Base-by-base conservation (phyloP, 1,140 invertebrate genomes). In the Pinna nobilis region DNA sequence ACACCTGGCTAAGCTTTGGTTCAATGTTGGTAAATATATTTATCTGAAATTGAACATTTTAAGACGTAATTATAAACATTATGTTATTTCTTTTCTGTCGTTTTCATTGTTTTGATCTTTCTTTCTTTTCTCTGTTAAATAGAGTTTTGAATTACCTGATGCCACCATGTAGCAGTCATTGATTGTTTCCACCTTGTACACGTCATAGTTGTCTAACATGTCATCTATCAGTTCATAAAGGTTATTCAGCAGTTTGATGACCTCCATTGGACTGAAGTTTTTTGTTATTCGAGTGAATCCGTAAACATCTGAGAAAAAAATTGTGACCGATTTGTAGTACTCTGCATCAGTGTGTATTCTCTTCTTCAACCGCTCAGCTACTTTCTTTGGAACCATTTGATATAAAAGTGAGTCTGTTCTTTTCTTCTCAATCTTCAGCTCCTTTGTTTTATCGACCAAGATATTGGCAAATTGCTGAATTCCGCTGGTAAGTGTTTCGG, bases 231-330 rank as follows among this genome's bases (percentile, higher is more conserved):
- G 76, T 2, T 75, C 79, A 71, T 87, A 87, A 25, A 88, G 72
- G 15, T 69, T 79, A 73, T 88, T 88, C 15, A 88, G 65, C 9
- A 88, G 70, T 9, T 72, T 74, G 4, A 88, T 84, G 11, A 96
- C 94, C 91, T 98, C 94, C 28, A 98, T 89, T 0, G 97, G 95
- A 4, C 96, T 95, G 82, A 94, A 96, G 86, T 95, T 93, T 0
- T 94, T 93, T 0, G 93, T 94, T 3, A 95, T 86, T 51, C 91
- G 91, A 1, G 94, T 95, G 81, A 95, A 95, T 1, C 94, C 94
- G 5, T 95, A 94, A 75, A 95, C 94, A 81, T 95, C 94, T 79
- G 94, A 95, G 86, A 95, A 95, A 28, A 88, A 82, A n/a, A 90
- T 85, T 30, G 90, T 90, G 0, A 88, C 88, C 49, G 83, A 84